phyloP scores from a whole-genome alignment of 2,797 vertebrate species.

The Gephyroberyx darwinii region DNA sequence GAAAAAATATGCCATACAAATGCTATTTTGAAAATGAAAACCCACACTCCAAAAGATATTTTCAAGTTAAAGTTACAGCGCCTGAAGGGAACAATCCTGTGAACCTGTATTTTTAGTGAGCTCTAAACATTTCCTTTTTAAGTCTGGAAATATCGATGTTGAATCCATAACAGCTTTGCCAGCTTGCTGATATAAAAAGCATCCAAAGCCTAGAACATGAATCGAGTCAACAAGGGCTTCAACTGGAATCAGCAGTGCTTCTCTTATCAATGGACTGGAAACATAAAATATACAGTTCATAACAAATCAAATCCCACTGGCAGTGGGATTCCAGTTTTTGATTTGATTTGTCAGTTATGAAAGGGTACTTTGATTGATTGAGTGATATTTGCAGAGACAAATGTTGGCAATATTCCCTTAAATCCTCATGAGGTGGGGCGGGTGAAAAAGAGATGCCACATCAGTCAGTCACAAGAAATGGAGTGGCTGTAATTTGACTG shows the following conservation, averaged over 20 bases:
- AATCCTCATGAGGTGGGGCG: no score
- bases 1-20: constrained; percentile 1
- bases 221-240: background rate
- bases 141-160: background rate
- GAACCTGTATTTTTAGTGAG: background rate
- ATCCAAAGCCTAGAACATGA: background rate
- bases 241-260: background rate
- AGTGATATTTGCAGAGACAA: no score
- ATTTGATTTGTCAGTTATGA: no score
- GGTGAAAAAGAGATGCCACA: no score
- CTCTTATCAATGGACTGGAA: background rate
- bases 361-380: no score
- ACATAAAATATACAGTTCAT: background rate
- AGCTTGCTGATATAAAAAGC: background rate
- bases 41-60: background rate
- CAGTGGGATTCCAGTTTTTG: no score
- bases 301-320: no score
- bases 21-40: no score
- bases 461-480: no score
- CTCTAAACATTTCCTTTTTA: background rate
- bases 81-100: constrained; percentile 13
- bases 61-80: constrained; percentile 14
- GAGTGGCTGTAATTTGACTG: no score
- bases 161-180: background rate
- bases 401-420: no score